Conservation (phyloP, 2,113 vertebrate species). For the Indicator indicator region DNA sequence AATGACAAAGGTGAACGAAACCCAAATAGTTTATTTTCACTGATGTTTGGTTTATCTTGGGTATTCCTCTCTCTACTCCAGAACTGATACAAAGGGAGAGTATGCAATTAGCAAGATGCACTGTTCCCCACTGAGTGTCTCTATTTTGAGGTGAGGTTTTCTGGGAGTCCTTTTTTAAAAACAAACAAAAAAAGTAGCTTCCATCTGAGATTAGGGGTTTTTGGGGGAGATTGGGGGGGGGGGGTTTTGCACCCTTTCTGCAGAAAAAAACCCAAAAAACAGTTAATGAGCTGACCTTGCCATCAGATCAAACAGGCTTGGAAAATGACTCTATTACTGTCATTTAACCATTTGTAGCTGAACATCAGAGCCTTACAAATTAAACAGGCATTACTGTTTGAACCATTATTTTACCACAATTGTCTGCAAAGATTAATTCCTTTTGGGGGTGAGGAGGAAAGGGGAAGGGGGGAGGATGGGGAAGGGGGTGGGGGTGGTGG, state of each 20-base stretch:
- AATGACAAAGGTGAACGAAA: neutral
- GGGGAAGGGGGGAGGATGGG: conserved; percentile 21
- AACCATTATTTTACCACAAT: conserved; percentile 78
- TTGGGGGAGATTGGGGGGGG: too few species aligned
- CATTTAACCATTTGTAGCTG: conserved; percentile 70
- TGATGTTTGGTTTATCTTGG: neutral
- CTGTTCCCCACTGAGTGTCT: neutral
- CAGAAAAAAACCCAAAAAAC: conserved; percentile 45
- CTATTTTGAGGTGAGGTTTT: neutral
- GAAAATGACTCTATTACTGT: conserved; percentile 71
- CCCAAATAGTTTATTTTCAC: conserved; percentile 11
- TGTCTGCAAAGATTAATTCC: conserved; percentile 81
- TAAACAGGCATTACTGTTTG: conserved; percentile 77
- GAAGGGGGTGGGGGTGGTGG: neutral
- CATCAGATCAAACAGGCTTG: conserved; percentile 55
- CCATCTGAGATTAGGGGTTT: neutral
- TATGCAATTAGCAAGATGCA: neutral
- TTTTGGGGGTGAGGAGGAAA: conserved; percentile 68
- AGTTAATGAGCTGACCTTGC: conserved; percentile 62
- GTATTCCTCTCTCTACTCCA: neutral
- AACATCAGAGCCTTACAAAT: conserved; percentile 74
- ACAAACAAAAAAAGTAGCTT: neutral
- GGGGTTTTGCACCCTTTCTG: neutral
- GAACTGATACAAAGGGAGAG: neutral
- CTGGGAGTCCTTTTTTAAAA: neutral